Evolutionary conservation across 37 sponge, comb jelly and placozoan species (phyloP).

Genomic region (Bolinopsis microptera): DNA sequence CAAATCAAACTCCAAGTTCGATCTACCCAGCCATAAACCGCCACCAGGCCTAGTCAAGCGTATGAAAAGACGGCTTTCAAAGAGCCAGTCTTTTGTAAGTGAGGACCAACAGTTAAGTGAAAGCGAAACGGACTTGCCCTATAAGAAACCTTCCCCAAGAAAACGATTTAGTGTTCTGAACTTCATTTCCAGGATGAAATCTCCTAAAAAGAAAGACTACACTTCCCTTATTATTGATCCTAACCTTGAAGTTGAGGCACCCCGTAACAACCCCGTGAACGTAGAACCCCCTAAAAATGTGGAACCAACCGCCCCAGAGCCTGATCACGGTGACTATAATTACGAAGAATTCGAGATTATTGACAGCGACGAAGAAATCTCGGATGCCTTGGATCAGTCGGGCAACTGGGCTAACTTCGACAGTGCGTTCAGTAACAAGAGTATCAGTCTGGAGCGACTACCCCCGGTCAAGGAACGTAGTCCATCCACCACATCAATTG

Average conservation of each 20-base stretch:
- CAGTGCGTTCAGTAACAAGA: slow-evolving; percentile 6
- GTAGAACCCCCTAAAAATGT: not conserved
- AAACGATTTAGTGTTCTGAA: not conserved
- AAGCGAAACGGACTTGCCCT: not conserved
- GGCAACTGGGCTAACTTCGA: slow-evolving; percentile 41
- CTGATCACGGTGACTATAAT: not conserved
- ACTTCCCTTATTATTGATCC: not conserved
- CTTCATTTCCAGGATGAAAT: not conserved
- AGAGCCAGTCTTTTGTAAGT: not conserved
- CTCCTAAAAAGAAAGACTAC: slow-evolving; percentile 48
- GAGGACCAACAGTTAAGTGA: not conserved
- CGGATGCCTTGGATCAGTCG: not conserved
- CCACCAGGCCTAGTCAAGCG: slow-evolving; percentile 27
- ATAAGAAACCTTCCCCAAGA: not conserved
- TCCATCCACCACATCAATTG: not conserved
- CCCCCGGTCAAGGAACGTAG: not conserved
- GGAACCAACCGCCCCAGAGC: not conserved
- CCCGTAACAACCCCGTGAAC: not conserved
- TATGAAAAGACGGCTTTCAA: slow-evolving; percentile 22
- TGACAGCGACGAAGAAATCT: not conserved
- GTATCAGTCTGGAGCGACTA: not conserved
- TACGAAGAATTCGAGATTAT: not conserved
- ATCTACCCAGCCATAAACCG: slow-evolving; percentile 21
- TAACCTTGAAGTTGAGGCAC: not conserved
- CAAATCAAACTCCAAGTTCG: not conserved